phyloP scores from a whole-genome alignment of 2,113 vertebrate genomes.

The Collichthys lucidus region DNA sequence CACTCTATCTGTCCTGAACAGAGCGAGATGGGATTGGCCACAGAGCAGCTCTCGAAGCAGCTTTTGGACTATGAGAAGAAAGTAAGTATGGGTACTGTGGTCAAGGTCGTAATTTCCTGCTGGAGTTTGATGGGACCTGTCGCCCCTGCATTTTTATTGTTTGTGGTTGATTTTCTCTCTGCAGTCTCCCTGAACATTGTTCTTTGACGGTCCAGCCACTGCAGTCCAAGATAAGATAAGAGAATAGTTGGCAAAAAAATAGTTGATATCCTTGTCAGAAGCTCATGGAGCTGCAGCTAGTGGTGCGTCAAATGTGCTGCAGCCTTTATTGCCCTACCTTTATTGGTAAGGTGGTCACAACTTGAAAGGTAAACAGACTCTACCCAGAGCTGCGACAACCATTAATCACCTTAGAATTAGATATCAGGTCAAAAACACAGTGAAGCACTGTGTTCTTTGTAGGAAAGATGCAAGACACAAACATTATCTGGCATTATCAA shows the following conservation, averaged over 20 bases:
- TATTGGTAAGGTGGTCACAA: neutral
- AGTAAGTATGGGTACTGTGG: constrained; percentile 78
- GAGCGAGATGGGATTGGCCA: constrained; percentile 99
- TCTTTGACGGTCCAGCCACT: neutral
- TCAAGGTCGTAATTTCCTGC: neutral
- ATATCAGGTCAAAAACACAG: too few relatives aligned
- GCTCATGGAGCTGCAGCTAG: neutral
- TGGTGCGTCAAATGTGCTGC: neutral
- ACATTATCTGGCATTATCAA: too few relatives aligned
- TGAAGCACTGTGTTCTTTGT: too few relatives aligned
- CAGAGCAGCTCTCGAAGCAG: constrained; percentile 94
- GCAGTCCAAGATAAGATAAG: neutral
- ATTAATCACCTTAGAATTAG: too few relatives aligned
- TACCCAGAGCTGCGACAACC: neutral
- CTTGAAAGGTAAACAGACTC: neutral
- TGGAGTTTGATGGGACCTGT: neutral
- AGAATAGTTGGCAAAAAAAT: neutral
- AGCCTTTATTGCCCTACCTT: neutral
- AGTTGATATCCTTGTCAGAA: neutral
- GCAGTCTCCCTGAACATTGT: neutral
- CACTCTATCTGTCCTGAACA: constrained; percentile 62
- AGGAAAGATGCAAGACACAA: too few relatives aligned
- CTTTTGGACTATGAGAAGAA: constrained; percentile 96
- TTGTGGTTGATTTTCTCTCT: neutral
- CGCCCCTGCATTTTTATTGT: neutral